Conservation (phyloP, 2,113 vertebrate genomes). For the Orientallactaga bullata region DNA sequence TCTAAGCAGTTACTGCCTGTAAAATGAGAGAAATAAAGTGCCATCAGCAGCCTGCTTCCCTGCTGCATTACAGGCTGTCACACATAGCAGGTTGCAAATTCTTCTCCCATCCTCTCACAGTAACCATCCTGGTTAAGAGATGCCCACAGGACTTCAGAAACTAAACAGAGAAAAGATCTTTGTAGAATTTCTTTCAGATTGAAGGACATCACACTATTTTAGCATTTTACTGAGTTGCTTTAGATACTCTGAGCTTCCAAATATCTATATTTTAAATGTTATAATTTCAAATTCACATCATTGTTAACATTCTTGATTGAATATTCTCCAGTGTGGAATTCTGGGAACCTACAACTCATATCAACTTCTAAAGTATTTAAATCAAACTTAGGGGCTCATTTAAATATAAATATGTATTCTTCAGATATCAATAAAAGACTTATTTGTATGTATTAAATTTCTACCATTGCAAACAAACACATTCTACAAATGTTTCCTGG, state of each 20-base stretch:
- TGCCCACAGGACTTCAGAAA: constrained; percentile 25
- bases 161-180: constrained; percentile 39
- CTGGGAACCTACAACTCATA: neutral
- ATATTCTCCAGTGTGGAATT: neutral
- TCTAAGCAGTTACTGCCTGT: constrained; percentile 57
- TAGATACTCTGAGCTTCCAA: neutral
- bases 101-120: constrained; percentile 38
- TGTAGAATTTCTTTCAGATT: constrained; percentile 17
- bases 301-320: constrained; percentile 2
- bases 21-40: constrained; percentile 19
- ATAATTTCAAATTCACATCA: neutral
- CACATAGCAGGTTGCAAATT: constrained; percentile 75
- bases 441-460: constrained; percentile 32
- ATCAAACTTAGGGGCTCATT: neutral
- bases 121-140: neutral
- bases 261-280: neutral
- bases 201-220: neutral
- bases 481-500: neutral
- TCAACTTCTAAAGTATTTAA: neutral
- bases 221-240: neutral
- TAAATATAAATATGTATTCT: neutral
- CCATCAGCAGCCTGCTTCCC: constrained; percentile 43
- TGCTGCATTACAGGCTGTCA: constrained; percentile 67
- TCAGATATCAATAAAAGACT: neutral
- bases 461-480: constrained; percentile 10